Conservation (phyloP, 2,888 invertebrate genomes). For the Xanthia icteritia region DNA sequence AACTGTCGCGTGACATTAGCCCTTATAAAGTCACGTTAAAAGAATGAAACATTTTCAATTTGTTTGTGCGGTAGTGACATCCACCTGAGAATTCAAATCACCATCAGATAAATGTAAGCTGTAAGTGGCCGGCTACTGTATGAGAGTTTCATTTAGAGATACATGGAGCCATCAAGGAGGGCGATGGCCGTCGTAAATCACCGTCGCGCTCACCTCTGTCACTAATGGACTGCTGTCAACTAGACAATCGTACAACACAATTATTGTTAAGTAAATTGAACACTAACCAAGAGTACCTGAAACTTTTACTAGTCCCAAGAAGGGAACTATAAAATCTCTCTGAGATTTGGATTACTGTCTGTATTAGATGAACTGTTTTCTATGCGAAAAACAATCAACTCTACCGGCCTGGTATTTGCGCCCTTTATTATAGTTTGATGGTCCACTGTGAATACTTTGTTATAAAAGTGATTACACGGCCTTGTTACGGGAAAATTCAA, state of each 20-base stretch:
- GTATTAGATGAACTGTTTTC: slow-evolving; percentile 33
- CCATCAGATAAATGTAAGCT: slow-evolving; percentile 69
- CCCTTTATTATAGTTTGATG: slow-evolving; percentile 67
- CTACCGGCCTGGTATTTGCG: slow-evolving; percentile 50
- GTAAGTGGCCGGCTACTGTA: slow-evolving; percentile 68
- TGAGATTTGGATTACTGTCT: slow-evolving; percentile 43
- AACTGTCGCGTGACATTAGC: slow-evolving; percentile 72
- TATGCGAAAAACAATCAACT: slow-evolving; percentile 60
- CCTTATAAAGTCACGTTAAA: slow-evolving; percentile 44
- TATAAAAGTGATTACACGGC: slow-evolving; percentile 76
- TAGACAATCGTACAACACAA: slow-evolving; percentile 60
- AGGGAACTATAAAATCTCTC: slow-evolving; percentile 48
- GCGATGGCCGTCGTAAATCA: slow-evolving; percentile 74
- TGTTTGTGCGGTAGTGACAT: slow-evolving; percentile 52
- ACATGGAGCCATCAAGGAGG: slow-evolving; percentile 73
- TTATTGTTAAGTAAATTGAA: slow-evolving; percentile 68
- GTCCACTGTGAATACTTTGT: slow-evolving; percentile 73
- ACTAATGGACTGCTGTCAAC: slow-evolving; percentile 72
- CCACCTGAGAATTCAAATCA: slow-evolving; percentile 69
- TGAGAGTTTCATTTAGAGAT: slow-evolving; percentile 73
- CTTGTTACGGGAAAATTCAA: slow-evolving; percentile 81
- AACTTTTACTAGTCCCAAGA: slow-evolving; percentile 56
- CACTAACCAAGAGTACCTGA: slow-evolving; percentile 51
- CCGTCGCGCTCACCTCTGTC: slow-evolving; percentile 67
- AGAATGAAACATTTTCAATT: slow-evolving; percentile 28